Conservation (phyloP, 2,113 vertebrate species). For the Butorides virescens region DNA sequence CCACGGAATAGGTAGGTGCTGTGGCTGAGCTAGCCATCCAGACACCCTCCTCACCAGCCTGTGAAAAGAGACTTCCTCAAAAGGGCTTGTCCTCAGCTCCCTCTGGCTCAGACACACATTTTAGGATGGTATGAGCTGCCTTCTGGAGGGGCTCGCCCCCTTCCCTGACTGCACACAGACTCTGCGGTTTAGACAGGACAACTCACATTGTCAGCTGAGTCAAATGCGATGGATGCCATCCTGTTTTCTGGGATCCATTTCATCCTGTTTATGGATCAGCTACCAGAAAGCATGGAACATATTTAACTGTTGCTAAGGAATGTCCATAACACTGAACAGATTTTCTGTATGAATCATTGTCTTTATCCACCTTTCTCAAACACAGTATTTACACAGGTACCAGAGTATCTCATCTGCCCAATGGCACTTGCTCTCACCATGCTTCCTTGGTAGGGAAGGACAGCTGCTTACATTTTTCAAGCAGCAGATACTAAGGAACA, state of each 20-base stretch:
- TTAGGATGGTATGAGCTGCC: not conserved
- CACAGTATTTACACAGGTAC: not conserved
- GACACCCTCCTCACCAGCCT: not conserved
- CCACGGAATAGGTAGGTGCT: not conserved
- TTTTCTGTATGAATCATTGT: not conserved
- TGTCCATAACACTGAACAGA: not conserved
- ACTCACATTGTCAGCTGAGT: not conserved
- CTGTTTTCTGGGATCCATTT: not conserved
- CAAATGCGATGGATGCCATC: not conserved
- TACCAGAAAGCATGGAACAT: not conserved
- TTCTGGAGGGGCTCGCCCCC: not conserved
- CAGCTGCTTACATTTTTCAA: not conserved
- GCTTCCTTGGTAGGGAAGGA: not conserved
- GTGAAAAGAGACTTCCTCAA: not conserved
- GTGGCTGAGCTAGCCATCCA: not conserved
- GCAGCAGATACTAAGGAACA: not conserved
- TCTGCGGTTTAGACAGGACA: not conserved
- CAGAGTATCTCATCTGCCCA: not conserved
- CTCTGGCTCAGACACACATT: not conserved
- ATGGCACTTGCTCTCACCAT: not conserved
- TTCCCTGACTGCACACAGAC: not conserved
- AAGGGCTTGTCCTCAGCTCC: not conserved
- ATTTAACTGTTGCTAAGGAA: not conserved
- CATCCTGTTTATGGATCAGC: not conserved
- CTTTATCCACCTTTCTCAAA: not conserved